Evolutionary conservation across 1,140 invertebrate genomes (phyloP).

Genomic region (Protaetia brevitarsis): DNA sequence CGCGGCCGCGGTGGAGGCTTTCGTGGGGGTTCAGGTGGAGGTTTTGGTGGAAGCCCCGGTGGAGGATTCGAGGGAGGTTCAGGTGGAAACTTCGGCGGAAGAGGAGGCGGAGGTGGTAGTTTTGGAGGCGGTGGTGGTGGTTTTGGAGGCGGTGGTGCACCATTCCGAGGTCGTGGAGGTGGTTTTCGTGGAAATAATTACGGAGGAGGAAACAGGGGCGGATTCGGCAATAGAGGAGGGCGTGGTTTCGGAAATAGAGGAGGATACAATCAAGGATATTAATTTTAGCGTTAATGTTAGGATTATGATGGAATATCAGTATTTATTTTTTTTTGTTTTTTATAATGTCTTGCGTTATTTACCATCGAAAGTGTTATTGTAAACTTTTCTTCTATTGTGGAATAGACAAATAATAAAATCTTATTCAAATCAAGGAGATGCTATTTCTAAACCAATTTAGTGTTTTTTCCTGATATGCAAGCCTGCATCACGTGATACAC

Average conservation of each 20-base stretch:
- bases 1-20: conserved; percentile 25
- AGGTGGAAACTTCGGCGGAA: no score
- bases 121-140: conserved; percentile 26
- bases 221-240: conserved; percentile 10
- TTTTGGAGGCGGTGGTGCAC: not conserved
- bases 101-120: conserved; percentile 30
- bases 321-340: not conserved
- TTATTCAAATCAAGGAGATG: no score
- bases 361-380: no score
- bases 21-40: conserved; percentile 23
- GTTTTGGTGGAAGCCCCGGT: conserved; percentile 27
- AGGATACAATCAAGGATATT: not conserved
- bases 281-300: not conserved
- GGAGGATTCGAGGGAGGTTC: conserved; percentile 28
- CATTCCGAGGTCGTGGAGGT: not conserved
- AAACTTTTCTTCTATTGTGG: no score
- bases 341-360: no score
- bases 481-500: no score
- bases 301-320: not conserved
- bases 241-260: not conserved
- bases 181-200: not conserved
- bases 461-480: no score
- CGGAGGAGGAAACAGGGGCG: conserved; percentile 22
- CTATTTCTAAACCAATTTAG: no score
- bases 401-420: no score